Evolutionary conservation across 2,888 invertebrate genomes (phyloP).

Genomic region (Melanotus villosus): DNA sequence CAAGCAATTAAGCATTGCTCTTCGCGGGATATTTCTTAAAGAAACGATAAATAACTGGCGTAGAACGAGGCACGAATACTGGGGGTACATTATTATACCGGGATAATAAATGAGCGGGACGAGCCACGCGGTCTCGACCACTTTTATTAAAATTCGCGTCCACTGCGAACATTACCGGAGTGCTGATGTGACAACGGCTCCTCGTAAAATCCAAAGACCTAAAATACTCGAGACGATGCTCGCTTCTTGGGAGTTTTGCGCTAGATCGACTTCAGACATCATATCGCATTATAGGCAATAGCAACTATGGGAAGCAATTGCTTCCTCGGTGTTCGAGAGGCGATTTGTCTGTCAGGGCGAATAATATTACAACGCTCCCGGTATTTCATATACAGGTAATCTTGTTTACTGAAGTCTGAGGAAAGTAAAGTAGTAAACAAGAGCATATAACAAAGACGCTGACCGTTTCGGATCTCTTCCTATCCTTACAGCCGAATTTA

Average conservation of each 20-base stretch:
- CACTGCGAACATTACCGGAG: constrained; percentile 53
- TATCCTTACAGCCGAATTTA: constrained; percentile 28
- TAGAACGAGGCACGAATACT: constrained; percentile 54
- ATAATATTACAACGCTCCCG: constrained; percentile 1
- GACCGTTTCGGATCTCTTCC: constrained; percentile 34
- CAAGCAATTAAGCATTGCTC: constrained; percentile 25
- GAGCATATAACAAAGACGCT: constrained; percentile 36
- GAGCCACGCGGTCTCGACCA: constrained; percentile 51
- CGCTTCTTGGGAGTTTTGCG: not conserved
- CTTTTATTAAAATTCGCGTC: constrained; percentile 60
- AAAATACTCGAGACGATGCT: constrained; percentile 23
- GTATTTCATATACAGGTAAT: constrained; percentile 37
- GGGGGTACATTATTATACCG: constrained; percentile 51
- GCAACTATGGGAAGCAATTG: constrained; percentile 11
- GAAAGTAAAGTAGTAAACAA: constrained; percentile 28
- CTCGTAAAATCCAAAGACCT: constrained; percentile 55
- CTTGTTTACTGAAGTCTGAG: constrained; percentile 24
- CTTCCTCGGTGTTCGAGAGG: constrained; percentile 3
- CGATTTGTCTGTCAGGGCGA: constrained; percentile 4
- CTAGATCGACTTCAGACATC: not conserved
- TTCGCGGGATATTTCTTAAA: constrained; percentile 25
- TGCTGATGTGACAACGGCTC: constrained; percentile 60
- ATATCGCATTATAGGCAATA: constrained; percentile 5
- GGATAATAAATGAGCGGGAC: constrained; percentile 51
- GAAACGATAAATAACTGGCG: constrained; percentile 52